Evolutionary conservation across 2,113 vertebrate genomes (phyloP).

Genomic region (Carassius carassius): DNA sequence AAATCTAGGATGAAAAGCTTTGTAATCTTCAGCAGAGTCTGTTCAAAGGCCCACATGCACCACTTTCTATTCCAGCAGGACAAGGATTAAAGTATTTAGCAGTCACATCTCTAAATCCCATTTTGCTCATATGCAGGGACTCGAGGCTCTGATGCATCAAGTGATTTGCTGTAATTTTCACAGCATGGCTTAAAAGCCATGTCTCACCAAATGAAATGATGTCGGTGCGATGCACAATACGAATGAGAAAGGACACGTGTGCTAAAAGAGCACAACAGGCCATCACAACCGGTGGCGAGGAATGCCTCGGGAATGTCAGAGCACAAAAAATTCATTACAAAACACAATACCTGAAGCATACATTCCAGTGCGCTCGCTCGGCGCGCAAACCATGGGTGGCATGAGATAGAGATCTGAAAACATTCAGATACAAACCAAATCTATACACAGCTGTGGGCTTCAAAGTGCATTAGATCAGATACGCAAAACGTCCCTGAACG

Average conservation of each 20-base stretch:
- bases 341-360: conserved; percentile 34
- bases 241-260: not conserved
- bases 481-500: not conserved
- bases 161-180: conserved; percentile 42
- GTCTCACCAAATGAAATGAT: conserved; percentile 24
- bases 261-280: conserved; percentile 25
- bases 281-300: conserved; percentile 8
- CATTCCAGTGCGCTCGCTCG: conserved; percentile 18
- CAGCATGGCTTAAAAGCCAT: conserved; percentile 19
- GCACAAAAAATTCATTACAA: conserved; percentile 27
- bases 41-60: conserved; percentile 52
- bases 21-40: conserved; percentile 49
- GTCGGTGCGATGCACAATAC: not conserved
- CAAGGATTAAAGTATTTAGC: conserved; percentile 57
- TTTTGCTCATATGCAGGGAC: conserved; percentile 40
- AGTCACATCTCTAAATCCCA: conserved; percentile 55
- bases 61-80: conserved; percentile 49
- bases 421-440: conserved; percentile 11
- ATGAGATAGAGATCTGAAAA: not conserved
- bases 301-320: conserved; percentile 19
- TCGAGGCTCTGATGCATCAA: conserved; percentile 39
- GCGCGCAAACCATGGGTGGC: not conserved
- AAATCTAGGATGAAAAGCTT: conserved; percentile 40
- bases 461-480: conserved; percentile 21
- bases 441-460: conserved; percentile 18